These are phyloP conservation scores for Thaumatotibia leucotreta DNA, from an alignment of 1,140 invertebrate genomes.

Conservation along the genomic window DNA sequence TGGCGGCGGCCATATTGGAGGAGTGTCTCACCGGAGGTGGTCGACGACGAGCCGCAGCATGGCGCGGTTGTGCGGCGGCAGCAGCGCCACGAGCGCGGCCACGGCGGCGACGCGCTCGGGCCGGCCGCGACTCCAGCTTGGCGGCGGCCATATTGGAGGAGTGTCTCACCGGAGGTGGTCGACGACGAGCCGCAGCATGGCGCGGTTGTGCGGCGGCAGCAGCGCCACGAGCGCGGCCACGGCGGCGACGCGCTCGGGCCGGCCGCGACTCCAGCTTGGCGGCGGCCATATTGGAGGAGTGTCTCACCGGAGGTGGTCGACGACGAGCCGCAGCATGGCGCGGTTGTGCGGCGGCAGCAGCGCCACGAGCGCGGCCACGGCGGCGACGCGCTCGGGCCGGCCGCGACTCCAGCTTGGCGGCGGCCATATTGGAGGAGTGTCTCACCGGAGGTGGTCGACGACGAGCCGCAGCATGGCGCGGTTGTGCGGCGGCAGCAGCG, in stretches of 20 bases:
- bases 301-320: constrained; percentile 94
- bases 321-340: constrained; percentile 91
- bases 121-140: constrained; percentile 88
- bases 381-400: constrained; percentile 86
- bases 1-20: constrained; percentile 92
- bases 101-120: constrained; percentile 91
- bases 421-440: constrained; percentile 89
- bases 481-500: constrained; percentile 90
- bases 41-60: constrained; percentile 92
- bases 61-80: constrained; percentile 91
- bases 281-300: constrained; percentile 87
- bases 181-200: constrained; percentile 92
- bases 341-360: constrained; percentile 91
- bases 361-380: constrained; percentile 91
- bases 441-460: constrained; percentile 91
- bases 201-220: constrained; percentile 90
- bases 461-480: constrained; percentile 92
- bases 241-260: constrained; percentile 87
- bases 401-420: constrained; percentile 93
- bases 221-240: constrained; percentile 91
- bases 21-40: constrained; percentile 92
- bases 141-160: constrained; percentile 93
- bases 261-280: constrained; percentile 92
- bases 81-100: constrained; percentile 88
- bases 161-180: constrained; percentile 92